phyloP scores from a whole-genome alignment of 2,888 invertebrate species.

The Zygothrica quintamaculata region DNA sequence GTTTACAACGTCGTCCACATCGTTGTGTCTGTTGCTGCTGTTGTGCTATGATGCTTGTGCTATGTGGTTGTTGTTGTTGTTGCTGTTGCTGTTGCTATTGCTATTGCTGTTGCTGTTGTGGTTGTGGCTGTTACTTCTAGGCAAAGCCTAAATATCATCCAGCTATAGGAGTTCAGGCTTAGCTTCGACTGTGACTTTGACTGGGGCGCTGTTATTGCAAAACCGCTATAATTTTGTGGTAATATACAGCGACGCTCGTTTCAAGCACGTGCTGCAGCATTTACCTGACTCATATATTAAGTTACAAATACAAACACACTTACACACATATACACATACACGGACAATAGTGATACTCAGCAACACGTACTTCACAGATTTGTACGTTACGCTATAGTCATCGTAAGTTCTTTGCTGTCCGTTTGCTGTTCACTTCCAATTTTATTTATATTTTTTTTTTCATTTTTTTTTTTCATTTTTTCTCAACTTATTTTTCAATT shows the following conservation, averaged over 20 bases:
- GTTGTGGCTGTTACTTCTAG: constrained; percentile 55
- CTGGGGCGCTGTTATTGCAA: constrained; percentile 67
- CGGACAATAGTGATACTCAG: constrained; percentile 54
- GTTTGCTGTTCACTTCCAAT: constrained; percentile 52
- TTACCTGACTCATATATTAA: constrained; percentile 74
- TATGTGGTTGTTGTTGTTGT: not conserved
- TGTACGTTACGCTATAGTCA: constrained; percentile 73
- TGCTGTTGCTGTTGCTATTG: constrained; percentile 10
- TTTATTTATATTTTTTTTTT: constrained; percentile 39
- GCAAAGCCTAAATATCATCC: constrained; percentile 74
- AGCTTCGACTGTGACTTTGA: constrained; percentile 34
- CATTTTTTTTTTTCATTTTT: constrained; percentile 39
- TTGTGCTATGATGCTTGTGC: too few relatives aligned
- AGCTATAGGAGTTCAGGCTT: constrained; percentile 41
- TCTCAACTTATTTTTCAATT: constrained; percentile 61
- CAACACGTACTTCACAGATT: constrained; percentile 75
- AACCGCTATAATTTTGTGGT: constrained; percentile 78
- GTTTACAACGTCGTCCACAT: constrained; percentile 58
- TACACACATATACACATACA: constrained; percentile 36
- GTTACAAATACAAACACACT: constrained; percentile 48
- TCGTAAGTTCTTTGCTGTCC: constrained; percentile 46
- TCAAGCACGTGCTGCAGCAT: constrained; percentile 76
- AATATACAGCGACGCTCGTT: constrained; percentile 74
- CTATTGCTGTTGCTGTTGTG: constrained; percentile 1
- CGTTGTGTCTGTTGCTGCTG: constrained; percentile 17